Evolutionary conservation across 2,113 vertebrate species (phyloP).

Genomic region (Diadophis punctatus): DNA sequence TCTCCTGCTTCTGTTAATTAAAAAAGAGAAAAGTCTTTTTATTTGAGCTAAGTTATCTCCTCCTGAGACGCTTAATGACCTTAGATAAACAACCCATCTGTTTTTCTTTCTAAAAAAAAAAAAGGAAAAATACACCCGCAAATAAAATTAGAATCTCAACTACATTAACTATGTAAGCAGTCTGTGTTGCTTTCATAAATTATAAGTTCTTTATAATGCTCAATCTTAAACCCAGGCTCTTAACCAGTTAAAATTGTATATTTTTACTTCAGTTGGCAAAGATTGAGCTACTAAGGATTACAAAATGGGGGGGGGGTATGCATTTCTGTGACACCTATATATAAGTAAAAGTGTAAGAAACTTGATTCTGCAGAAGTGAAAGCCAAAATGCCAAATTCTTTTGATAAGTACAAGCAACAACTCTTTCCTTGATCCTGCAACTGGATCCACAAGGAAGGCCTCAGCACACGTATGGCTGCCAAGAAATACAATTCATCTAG

Average conservation of each 20-base stretch:
- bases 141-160: not conserved
- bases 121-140: not conserved
- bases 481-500: slow-evolving; percentile 10
- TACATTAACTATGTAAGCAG: not conserved
- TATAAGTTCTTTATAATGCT: not conserved
- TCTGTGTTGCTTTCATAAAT: not conserved
- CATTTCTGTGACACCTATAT: not conserved
- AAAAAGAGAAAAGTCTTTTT: not conserved
- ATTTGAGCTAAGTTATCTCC: not conserved
- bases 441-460: not conserved
- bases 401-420: not conserved
- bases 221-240: not conserved
- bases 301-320: not conserved
- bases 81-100: not conserved
- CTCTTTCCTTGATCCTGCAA: slow-evolving; percentile 1
- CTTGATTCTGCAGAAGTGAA: not conserved
- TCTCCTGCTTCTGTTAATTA: not conserved
- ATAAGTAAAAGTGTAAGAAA: not conserved
- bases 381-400: not conserved
- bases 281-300: not conserved
- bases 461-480: not conserved
- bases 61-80: not conserved
- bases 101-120: not conserved
- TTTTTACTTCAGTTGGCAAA: not conserved
- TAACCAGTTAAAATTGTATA: not conserved